These are phyloP conservation scores for Argentina silus DNA, from an alignment of 2,797 vertebrate species.

Conservation along the genomic window DNA sequence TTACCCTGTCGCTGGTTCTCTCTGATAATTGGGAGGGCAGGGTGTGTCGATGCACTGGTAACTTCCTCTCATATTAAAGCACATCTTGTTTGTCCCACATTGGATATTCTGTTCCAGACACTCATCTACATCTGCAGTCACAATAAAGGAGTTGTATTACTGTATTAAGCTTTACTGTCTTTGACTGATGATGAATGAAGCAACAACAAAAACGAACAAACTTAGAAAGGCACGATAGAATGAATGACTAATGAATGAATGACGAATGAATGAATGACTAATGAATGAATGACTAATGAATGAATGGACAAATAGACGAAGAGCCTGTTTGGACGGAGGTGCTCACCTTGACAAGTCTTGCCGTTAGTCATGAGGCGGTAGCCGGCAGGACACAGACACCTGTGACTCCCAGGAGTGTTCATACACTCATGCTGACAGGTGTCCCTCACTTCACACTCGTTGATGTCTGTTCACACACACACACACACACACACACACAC, in stretches of 20 bases:
- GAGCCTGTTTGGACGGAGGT: background rate
- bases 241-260: too few relatives aligned
- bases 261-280: too few relatives aligned
- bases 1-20: slow-evolving; percentile 85
- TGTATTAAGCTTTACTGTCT: too few relatives aligned
- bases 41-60: slow-evolving; percentile 95
- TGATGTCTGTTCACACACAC: slow-evolving; percentile 81
- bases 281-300: too few relatives aligned
- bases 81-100: slow-evolving; percentile 91
- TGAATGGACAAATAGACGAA: too few relatives aligned
- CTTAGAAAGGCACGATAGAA: too few relatives aligned
- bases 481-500: slow-evolving; percentile 13
- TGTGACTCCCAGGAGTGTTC: slow-evolving; percentile 91
- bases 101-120: slow-evolving; percentile 89
- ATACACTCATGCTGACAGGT: slow-evolving; percentile 93
- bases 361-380: slow-evolving; percentile 91
- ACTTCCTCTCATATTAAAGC: slow-evolving; percentile 96
- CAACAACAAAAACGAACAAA: too few relatives aligned
- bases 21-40: slow-evolving; percentile 91
- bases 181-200: too few relatives aligned
- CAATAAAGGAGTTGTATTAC: slow-evolving; percentile 7
- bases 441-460: slow-evolving; percentile 92
- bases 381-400: slow-evolving; percentile 88
- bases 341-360: slow-evolving; percentile 93
- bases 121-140: slow-evolving; percentile 87